Evolutionary conservation across 2,113 vertebrate species (phyloP), one percentile per base, ranked within the genome.

Genomic region (Naja naja): DNA sequence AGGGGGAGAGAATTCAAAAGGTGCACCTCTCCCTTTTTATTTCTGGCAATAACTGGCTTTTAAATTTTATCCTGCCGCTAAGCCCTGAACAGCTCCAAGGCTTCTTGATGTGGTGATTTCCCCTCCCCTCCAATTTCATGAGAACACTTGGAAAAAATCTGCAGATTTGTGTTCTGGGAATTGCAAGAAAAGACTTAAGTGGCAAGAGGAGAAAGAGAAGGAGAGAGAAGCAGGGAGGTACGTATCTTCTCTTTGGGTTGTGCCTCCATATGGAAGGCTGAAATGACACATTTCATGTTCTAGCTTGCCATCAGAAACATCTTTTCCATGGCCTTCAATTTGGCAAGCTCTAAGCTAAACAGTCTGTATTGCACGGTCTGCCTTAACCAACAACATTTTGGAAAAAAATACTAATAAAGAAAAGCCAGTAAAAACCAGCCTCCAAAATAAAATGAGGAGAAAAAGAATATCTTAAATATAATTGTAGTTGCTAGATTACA

Each of bases 201-300:
- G n/a, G 10, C 27, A n/a, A 12, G n/a, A 53, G 25, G 55, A 89
- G 25, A 58, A 3, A 74, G 6, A 74, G 5, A 74, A 39, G 39
- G 34, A 12, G 27, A 34, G n/a, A 34, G 30, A 34, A 2, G 5
- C 6, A 81, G 69, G 34, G 16, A 39, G 10, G 1, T n/a, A 5
- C 14, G 11, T 52, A 11, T 90, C 60, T 90, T 90, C 20, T 69
- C 30, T 22, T 47, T 52, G 20, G 60, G 43, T 34, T n/a, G 45
- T 85, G 85, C 81, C 34, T 56, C 14, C 25, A 86, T 56, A 27
- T 56, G 74, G 45, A 54, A 47, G 23, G 47, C 85, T 47, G 56
- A 53, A 45, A 86, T 86, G 81, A 91, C 25, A 86, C 53, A n/a
- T 54, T 56, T 91, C 74, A 58, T 86, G 90, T 91, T 55, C 53